Evolutionary conservation across 2,113 vertebrate genomes (phyloP), one percentile per base, ranked within the genome.

Genomic region (Anguilla rostrata): DNA sequence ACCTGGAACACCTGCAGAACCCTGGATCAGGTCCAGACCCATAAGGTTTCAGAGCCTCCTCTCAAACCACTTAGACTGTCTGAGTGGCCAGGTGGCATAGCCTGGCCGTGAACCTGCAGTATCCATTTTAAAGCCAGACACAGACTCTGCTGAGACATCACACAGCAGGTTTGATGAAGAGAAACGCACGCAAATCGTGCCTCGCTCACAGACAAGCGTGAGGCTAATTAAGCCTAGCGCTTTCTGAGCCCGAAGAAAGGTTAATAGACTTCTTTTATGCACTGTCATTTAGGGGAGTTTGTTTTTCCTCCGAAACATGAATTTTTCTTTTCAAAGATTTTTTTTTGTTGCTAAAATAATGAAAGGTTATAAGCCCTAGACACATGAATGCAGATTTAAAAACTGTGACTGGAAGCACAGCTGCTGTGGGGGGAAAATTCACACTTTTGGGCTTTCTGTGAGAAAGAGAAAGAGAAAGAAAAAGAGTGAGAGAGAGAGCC

Each of bases 291-390:
- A 12, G 14, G 39, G 16, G 39, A 22, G 26, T 82, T 53, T 15
- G 81, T 49, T 49, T 26, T 53, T 53, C 3, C 81, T 82, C n/a
- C 46, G 15, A 53, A 49, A 82, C 41, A 49, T 26, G 14, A 29
- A n/a, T 49, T 49, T 53, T 53, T 43, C 18, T 49, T 49, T 49
- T 15, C 20, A 49, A 82, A n/a, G n/a, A 43, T 16, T 14, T n/a
- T 49, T 46, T 49, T 46, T 49, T 49, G 16, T 22, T 3, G 18
- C 22, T 39, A 78, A 85, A 49, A 85, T 20, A 78, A 84, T 14
- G 60, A 83, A 84, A 84, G 56, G 49, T 84, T 39, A 53, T 56
- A 16, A 46, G 78, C 20, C 57, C 60, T 56, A 1, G 16, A 86
- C 15, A 22, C 16, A 82, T 34, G 40, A 34, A 86, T 18, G 8